Base-by-base conservation (phyloP, 2,797 vertebrate genomes). In the Micrastur ruficollis region DNA sequence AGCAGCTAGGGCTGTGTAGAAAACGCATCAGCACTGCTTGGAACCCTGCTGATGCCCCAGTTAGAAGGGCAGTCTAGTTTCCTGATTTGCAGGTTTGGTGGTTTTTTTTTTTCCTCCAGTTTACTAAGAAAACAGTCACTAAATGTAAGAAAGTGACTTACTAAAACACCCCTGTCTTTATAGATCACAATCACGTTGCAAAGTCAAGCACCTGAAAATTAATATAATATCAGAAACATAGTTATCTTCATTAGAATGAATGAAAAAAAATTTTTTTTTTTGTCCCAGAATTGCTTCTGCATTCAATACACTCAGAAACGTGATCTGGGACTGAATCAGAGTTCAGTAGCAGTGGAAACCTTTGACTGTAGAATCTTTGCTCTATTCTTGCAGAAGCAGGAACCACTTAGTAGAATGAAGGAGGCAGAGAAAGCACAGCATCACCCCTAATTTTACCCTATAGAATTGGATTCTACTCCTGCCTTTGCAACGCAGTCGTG, bases 81-180 rank as follows among this genome's bases (percentile, higher is more conserved):
- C 68, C 26, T 50, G 20, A 56, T 66, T 20, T 86, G 59, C 36
- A 56, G 19, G 18, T 12, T 9, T 5, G 15, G 17, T 5, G 15
- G 23, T 2, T 0, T 6, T 62, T 58, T 65, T 44, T 5, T 3
- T 4, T n/a, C n/a, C 3, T 31, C 11, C 34, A 34, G 27, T 67
- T 86, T 78, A 46, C 22, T 74, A 73, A 42, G 61, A 46, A 66
- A 89, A 58, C 14, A 34, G 20, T 58, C 18, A 42, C 27, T 76
- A 81, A 66, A 46, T 86, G 11, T 20, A 58, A 63, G 15, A 29
- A 86, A 87, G 18, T 34, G 44, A 63, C 14, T 91, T 79, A 34
- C 29, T 90, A 67, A 66, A 65, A 49, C 44, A 75, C 0, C 1
- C 16, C 23, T 58, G 8, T 31, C 72, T 84, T 81, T 47, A 65